A percentile compares a stretch with the other conserved stretches of the same genome.
Conservation (phyloP, 1,140 invertebrate genomes). For the Trigoniulus corallinus region DNA sequence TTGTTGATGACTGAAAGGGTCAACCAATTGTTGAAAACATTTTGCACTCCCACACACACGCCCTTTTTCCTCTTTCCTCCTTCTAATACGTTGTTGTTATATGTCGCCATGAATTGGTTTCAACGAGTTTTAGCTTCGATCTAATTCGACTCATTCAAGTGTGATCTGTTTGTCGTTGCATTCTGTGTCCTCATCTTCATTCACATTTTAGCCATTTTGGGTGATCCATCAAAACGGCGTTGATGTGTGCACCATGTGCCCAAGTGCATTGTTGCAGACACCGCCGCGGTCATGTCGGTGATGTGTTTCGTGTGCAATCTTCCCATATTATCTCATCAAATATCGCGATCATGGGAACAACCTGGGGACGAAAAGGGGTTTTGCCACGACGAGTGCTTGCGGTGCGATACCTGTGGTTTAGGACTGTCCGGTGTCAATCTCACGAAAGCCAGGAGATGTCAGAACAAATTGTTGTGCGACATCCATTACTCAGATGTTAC, state of each 20-base stretch:
- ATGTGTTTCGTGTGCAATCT: conserved; percentile 89
- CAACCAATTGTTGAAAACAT: too few species aligned
- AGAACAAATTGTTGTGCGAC: conserved; percentile 75
- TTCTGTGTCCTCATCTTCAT: too few species aligned
- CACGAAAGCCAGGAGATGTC: conserved; percentile 53
- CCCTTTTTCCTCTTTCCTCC: too few species aligned
- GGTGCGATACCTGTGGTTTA: conserved; percentile 63
- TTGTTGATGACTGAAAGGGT: too few species aligned
- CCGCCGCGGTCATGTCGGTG: conserved; percentile 17
- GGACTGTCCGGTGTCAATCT: conserved; percentile 81
- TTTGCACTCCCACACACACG: too few species aligned
- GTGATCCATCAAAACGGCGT: too few species aligned
- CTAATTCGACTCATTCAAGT: too few species aligned
- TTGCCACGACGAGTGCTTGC: conserved; percentile 88
- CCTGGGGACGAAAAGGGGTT: conserved; percentile 15
- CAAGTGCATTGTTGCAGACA: background rate
- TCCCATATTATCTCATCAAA: conserved; percentile 75
- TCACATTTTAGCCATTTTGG: too few species aligned
- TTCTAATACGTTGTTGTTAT: too few species aligned
- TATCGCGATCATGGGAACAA: conserved; percentile 9
- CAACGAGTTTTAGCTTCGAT: too few species aligned
- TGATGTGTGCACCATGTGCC: background rate
- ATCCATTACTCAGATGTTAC: conserved; percentile 83
- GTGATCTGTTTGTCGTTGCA: too few species aligned
- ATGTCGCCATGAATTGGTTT: too few species aligned